These are phyloP conservation scores for Eumaeus atala DNA, from an alignment of 1,140 invertebrate species.

Conservation along the genomic window DNA sequence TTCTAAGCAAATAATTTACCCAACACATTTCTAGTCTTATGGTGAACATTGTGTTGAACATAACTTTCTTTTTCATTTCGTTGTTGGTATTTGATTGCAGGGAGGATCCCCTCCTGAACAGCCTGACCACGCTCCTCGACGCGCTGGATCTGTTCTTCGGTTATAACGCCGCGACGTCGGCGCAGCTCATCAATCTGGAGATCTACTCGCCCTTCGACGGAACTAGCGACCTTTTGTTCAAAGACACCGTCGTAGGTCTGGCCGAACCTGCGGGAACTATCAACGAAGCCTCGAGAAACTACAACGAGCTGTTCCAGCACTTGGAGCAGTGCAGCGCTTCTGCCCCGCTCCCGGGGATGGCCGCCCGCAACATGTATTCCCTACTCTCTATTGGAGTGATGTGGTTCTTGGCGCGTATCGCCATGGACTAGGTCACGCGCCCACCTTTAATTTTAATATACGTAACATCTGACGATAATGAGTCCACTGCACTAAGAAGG, in stretches of 20 bases:
- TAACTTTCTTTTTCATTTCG: background rate
- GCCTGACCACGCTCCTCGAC: constrained; percentile 43
- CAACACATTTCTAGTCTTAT: no score
- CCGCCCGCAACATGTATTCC: constrained; percentile 31
- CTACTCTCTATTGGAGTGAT: constrained; percentile 39
- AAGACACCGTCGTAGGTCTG: constrained; percentile 74
- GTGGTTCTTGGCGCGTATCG: constrained; percentile 28
- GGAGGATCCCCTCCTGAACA: constrained; percentile 42
- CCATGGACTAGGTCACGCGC: constrained; percentile 26
- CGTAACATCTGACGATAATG: no score
- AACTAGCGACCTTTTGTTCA: constrained; percentile 74
- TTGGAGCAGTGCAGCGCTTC: constrained; percentile 50
- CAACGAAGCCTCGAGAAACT: constrained; percentile 51
- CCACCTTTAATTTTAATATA: no score
- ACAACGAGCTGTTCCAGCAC: constrained; percentile 61
- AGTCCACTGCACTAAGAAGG: no score
- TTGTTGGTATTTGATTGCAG: constrained; percentile 35
- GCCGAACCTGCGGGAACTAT: constrained; percentile 42
- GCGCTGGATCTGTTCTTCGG: constrained; percentile 43
- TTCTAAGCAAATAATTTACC: no score
- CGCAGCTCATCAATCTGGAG: constrained; percentile 71
- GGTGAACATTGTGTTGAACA: no score
- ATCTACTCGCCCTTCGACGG: constrained; percentile 75
- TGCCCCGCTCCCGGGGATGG: constrained; percentile 24
- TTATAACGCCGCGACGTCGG: constrained; percentile 42